These are phyloP conservation scores for Prunella strophiata DNA, from an alignment of 2,797 vertebrate species.

Conservation along the genomic window DNA sequence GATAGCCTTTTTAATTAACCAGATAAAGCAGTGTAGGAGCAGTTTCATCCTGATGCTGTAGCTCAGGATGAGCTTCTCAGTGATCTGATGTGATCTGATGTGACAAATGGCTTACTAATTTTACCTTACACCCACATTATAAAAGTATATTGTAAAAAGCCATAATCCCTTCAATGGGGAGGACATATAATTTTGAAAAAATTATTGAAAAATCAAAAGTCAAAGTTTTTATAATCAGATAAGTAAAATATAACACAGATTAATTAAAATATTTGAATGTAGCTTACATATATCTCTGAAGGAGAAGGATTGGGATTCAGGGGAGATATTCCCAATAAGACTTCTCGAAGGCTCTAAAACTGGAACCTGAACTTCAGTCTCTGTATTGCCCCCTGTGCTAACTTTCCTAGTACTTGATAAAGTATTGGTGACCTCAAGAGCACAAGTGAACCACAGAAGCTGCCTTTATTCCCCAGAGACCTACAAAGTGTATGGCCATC, in stretches of 20 bases:
- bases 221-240: background rate
- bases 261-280: background rate
- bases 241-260: background rate
- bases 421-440: background rate
- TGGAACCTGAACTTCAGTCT: background rate
- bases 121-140: background rate
- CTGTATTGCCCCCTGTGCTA: background rate
- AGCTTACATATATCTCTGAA: background rate
- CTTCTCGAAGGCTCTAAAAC: background rate
- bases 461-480: background rate
- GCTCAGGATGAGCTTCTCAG: background rate
- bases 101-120: slow-evolving; percentile 19
- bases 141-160: background rate
- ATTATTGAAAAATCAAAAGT: background rate
- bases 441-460: background rate
- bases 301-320: background rate
- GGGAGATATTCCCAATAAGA: background rate
- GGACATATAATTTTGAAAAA: background rate
- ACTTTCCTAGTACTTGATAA: background rate
- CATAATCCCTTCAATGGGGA: background rate
- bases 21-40: background rate
- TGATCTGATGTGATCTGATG: background rate
- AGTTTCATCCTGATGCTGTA: background rate
- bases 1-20: slow-evolving; percentile 75
- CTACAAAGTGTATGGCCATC: background rate